Percentiles rank a stretch among this genome's conserved stretches.
Evolutionary conservation across 2,797 vertebrate genomes (phyloP).

Genomic region (Neostethus bicornis): DNA sequence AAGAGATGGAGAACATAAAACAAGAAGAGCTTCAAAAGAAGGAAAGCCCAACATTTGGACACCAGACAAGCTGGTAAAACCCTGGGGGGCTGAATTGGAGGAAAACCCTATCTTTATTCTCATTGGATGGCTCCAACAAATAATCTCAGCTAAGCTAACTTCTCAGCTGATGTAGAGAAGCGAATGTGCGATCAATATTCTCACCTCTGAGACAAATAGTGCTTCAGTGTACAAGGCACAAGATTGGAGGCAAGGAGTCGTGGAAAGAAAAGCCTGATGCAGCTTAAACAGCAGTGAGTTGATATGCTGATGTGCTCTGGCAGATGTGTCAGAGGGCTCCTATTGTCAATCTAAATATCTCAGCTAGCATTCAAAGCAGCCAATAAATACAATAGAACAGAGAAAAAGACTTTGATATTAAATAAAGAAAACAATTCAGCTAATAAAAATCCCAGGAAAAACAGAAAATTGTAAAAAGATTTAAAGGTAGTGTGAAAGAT

Average conservation of each 20-base stretch:
- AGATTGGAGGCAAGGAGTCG: constrained; percentile 14
- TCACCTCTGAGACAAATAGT: constrained; percentile 6
- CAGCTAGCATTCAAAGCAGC: constrained; percentile 17
- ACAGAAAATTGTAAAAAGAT: constrained; percentile 5
- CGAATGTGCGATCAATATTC: background rate
- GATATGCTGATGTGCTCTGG: constrained; percentile 50
- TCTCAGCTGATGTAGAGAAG: background rate
- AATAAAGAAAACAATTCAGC: background rate
- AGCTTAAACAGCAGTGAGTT: constrained; percentile 24
- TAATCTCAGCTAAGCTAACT: background rate
- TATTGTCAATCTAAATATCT: constrained; percentile 51
- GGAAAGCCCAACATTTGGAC: constrained; percentile 39
- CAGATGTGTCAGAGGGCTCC: constrained; percentile 42
- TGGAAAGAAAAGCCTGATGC: constrained; percentile 12
- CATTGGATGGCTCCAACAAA: background rate
- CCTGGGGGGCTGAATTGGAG: background rate
- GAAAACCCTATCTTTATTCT: background rate
- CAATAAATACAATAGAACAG: constrained; percentile 14
- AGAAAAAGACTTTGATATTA: constrained; percentile 2
- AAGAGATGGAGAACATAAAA: constrained; percentile 1
- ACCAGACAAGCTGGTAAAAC: constrained; percentile 20
- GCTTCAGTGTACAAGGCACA: constrained; percentile 5
- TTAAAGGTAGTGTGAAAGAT: no score
- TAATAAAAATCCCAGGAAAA: no score
- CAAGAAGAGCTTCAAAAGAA: constrained; percentile 25